phyloP scores from a whole-genome alignment of 1,140 invertebrate genomes.

The Latrodectus geometricus region DNA sequence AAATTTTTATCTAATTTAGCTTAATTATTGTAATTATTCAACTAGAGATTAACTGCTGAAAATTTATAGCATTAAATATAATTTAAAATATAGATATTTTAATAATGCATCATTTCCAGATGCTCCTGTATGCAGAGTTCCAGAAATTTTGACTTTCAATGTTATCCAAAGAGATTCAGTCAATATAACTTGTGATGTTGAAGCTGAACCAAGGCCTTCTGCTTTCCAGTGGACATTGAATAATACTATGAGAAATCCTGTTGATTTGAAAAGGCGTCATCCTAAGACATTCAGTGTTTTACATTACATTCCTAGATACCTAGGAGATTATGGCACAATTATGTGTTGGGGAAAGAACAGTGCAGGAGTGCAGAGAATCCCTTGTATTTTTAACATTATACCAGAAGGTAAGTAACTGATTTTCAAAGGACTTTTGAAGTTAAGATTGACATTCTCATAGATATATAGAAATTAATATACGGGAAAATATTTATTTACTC shows the following conservation, averaged over 20 bases:
- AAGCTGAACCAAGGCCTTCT: conserved; percentile 83
- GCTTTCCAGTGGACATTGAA: conserved; percentile 93
- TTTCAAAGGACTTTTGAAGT: neutral
- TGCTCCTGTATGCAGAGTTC: conserved; percentile 83
- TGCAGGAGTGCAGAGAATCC: conserved; percentile 63
- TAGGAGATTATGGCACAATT: conserved; percentile 63
- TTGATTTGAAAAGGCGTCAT: conserved; percentile 67
- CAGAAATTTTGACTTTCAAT: conserved; percentile 80
- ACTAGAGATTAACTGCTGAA: too few species aligned
- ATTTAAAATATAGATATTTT: too few species aligned
- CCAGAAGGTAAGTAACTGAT: conserved; percentile 63
- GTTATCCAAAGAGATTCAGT: conserved; percentile 87
- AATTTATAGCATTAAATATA: too few species aligned
- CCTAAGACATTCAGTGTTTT: conserved; percentile 51
- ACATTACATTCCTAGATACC: conserved; percentile 58
- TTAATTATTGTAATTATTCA: too few species aligned
- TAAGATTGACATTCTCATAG: neutral
- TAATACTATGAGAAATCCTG: conserved; percentile 87
- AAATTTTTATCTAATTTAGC: too few species aligned
- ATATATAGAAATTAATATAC: neutral
- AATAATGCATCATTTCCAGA: conserved; percentile 72
- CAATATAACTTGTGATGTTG: conserved; percentile 87
- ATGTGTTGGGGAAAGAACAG: conserved; percentile 63
- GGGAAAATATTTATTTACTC: neutral
- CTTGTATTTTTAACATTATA: conserved; percentile 62